Evolutionary conservation across 2,113 vertebrate species (phyloP), one percentile per base, ranked within the genome.

Genomic region (Tupaia chinensis): DNA sequence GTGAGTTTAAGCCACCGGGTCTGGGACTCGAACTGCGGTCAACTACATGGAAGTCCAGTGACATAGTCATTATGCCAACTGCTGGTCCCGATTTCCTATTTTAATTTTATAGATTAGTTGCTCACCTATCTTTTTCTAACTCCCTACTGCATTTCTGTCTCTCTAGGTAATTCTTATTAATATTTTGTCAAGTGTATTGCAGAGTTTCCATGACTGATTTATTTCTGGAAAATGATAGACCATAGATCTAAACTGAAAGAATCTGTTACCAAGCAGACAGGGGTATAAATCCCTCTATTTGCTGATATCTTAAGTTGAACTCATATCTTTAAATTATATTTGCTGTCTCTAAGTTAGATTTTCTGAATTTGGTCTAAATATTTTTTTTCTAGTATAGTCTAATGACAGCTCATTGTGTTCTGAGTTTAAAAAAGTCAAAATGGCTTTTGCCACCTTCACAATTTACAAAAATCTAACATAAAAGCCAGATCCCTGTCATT

Each of bases 71-170:
- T 44, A 44, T 44, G 44, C 44, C 44, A 44, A 44, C 44, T 44
- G 44, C 44, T 3, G 44, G 44, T 44, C 44, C 44, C 44, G 44
- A 44, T 44, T 44, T 44, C 5, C 44, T 44, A 25, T 85, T 95
- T 94, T 94, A 74, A 85, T 78, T 78, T 72, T 78, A 54, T 25
- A 53, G 25, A 72, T 89, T 87, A 81, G 53, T 92, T 83, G 69
- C 44, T 44, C 44, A 87, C 72, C 63, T 29, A 15, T 53, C 15
- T 53, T 70, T 88, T 12, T 15, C 44, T 91, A 65, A 6, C 14
- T 92, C 3, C 13, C 56, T 19, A 44, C 1, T 70, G 7, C n/a
- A 89, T 58, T 54, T 93, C 32, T 88, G 9, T 60, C 53, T 74
- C 54, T 91, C 19, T 81, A 80, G n/a, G 4, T 56, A 65, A 54